A percentile compares a stretch with the other conserved stretches of the same genome.
These are phyloP conservation scores for Cybosia mesomella DNA, from an alignment of 2,888 invertebrate species.

Conservation along the genomic window DNA sequence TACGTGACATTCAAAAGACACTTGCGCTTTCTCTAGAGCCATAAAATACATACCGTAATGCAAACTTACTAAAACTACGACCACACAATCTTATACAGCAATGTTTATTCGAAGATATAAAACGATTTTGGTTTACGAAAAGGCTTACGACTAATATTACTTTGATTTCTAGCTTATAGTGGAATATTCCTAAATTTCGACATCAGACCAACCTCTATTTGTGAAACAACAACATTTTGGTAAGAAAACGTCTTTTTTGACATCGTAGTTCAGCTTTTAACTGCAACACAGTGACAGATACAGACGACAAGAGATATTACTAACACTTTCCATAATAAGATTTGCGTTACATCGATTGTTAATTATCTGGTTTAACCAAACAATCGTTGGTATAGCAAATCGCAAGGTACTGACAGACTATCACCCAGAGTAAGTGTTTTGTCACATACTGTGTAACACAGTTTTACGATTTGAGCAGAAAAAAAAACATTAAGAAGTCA, in stretches of 20 bases:
- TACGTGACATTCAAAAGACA: constrained; percentile 26
- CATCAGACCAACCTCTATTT: constrained; percentile 14
- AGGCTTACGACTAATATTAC: constrained; percentile 42
- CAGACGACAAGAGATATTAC: background rate
- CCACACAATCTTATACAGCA: constrained; percentile 44
- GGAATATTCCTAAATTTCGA: constrained; percentile 32
- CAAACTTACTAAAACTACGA: constrained; percentile 30
- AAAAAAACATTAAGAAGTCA: constrained; percentile 27
- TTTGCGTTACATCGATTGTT: background rate
- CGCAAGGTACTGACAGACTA: too few relatives aligned
- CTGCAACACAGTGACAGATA: constrained; percentile 9
- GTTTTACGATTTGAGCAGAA: constrained; percentile 33
- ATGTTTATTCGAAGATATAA: constrained; percentile 25
- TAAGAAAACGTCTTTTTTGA: background rate
- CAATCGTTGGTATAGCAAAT: background rate
- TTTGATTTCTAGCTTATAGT: constrained; percentile 46
- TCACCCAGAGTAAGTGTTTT: background rate
- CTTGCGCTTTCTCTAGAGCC: background rate
- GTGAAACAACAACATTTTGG: constrained; percentile 5
- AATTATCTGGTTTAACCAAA: background rate
- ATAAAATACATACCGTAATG: constrained; percentile 24
- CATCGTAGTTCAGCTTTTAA: background rate
- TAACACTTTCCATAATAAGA: background rate
- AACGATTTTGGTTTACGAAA: constrained; percentile 25
- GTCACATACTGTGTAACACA: background rate